Conservation (phyloP, 2,797 vertebrate species). For the Takifugu ocellatus region DNA sequence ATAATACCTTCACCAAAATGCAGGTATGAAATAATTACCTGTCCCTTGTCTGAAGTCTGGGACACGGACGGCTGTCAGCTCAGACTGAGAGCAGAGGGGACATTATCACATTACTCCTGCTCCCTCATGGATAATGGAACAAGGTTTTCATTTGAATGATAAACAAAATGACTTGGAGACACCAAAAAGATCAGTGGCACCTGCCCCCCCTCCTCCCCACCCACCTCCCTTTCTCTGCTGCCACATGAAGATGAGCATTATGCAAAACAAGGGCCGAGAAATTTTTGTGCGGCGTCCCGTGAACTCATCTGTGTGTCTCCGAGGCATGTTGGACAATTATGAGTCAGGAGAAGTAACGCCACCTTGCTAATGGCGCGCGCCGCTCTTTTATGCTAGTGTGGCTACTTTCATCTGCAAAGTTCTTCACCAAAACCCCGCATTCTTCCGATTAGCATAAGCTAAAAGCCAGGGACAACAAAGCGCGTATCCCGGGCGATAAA, state of each 20-base stretch:
- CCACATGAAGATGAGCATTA: conserved; percentile 66
- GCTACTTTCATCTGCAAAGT: conserved; percentile 70
- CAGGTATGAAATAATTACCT: conserved; percentile 77
- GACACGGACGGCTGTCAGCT: conserved; percentile 64
- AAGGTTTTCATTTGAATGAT: conserved; percentile 81
- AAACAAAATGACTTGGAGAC: conserved; percentile 81
- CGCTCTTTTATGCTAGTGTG: conserved; percentile 42
- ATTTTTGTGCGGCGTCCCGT: conserved; percentile 54
- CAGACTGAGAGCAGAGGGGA: conserved; percentile 56
- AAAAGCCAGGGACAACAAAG: conserved; percentile 55
- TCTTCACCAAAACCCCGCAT: conserved; percentile 29
- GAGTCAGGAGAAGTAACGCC: conserved; percentile 55
- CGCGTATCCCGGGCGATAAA: conserved; percentile 48
- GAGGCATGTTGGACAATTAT: conserved; percentile 80
- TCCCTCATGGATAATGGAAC: conserved; percentile 83
- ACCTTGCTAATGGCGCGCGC: conserved; percentile 67
- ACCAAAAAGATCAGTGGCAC: conserved; percentile 64
- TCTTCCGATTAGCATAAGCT: conserved; percentile 68
- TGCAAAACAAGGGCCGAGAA: conserved; percentile 70
- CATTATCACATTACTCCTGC: conserved; percentile 71
- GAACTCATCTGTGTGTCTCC: conserved; percentile 70
- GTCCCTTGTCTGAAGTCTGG: conserved; percentile 43
- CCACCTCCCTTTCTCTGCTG: conserved; percentile 39
- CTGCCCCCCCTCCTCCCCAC: conserved; percentile 44
- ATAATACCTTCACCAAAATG: conserved; percentile 59